Base-by-base conservation (phyloP, 2,113 vertebrate genomes). In the Peromyscus polionotus region DNA sequence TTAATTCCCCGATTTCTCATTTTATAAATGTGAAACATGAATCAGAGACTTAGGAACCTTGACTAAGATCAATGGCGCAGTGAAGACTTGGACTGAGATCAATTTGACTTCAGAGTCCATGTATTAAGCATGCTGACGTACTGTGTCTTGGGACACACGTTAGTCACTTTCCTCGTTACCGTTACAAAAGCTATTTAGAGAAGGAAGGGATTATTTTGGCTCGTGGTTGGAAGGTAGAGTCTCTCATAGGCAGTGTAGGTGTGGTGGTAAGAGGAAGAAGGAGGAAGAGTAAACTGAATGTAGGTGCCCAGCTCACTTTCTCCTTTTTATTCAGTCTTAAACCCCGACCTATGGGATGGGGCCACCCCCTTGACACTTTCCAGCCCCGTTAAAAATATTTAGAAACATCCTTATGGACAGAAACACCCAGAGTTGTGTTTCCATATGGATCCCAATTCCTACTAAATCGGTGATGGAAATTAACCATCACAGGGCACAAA, bases 11-110 rank as follows among this genome's bases (percentile, higher is more conserved):
- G 39, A 42, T 93, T 42, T 79, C 76, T 67, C 20, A 59, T n/a
- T 90, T 95, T 76, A 67, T 5, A 83, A 65, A 42, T 72, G 13
- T 88, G 31, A 33, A 73, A 33, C 39, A 33, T 42, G 7, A 79
- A 54, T 54, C 83, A 88, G 42, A 94, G 51, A 48, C 28, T 89
- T 94, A 79, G 80, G 83, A 93, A 70, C 16, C 57, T 42, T 61
- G 65, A 7, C 45, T 45, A 31, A 85, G n/a, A 36, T 73, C 63
- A 28, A 61, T 73, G 31, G 70, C 26, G 9, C 26, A 88, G 92
- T 42, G 17, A 84, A 51, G 45, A 79, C 84, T 73, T 92, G 87
- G 91, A 91, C 6, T 42, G 39, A 28, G 51, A 28, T 70, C 48
- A 6, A 7, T 24, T n/a, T 68, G 65, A 68, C 67, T 24, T 45